Evolutionary conservation across 2,888 invertebrate genomes (phyloP).

Genomic region (Hypena proboscidalis): DNA sequence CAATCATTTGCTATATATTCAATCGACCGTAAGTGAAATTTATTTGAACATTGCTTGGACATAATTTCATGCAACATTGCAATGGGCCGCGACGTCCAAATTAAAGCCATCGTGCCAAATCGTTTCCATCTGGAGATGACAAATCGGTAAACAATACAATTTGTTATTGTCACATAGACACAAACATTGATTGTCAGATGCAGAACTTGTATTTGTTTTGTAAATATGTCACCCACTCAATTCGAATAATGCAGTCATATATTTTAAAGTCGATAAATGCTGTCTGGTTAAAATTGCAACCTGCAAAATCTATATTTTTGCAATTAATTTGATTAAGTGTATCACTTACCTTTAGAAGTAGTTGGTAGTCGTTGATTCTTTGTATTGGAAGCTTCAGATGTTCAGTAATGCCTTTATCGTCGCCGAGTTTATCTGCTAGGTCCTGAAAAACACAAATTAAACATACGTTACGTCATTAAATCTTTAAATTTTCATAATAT

Average conservation of each 20-base stretch:
- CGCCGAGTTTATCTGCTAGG: slow-evolving; percentile 92
- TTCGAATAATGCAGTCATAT: too few relatives aligned
- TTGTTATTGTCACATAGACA: neutral
- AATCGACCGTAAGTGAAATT: too few relatives aligned
- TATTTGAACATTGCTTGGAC: too few relatives aligned
- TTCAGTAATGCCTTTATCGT: slow-evolving; percentile 95
- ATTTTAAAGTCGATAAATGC: too few relatives aligned
- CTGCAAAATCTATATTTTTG: neutral
- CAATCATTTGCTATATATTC: too few relatives aligned
- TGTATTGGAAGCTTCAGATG: slow-evolving; percentile 97
- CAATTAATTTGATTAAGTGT: slow-evolving; percentile 3
- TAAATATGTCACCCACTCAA: too few relatives aligned
- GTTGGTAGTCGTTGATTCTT: slow-evolving; percentile 98
- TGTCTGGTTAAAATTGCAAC: too few relatives aligned
- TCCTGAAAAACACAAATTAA: slow-evolving; percentile 86
- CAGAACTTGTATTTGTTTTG: too few relatives aligned
- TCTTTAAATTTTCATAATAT: too few relatives aligned
- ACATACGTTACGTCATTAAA: neutral
- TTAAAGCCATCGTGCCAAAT: neutral
- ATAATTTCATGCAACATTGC: too few relatives aligned
- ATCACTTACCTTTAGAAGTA: slow-evolving; percentile 92
- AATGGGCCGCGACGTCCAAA: too few relatives aligned
- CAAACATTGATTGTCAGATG: neutral
- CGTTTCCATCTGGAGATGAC: neutral
- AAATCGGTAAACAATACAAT: neutral